Base-by-base conservation (phyloP, 2,797 vertebrate genomes). In the Tamandua tetradactyla region DNA sequence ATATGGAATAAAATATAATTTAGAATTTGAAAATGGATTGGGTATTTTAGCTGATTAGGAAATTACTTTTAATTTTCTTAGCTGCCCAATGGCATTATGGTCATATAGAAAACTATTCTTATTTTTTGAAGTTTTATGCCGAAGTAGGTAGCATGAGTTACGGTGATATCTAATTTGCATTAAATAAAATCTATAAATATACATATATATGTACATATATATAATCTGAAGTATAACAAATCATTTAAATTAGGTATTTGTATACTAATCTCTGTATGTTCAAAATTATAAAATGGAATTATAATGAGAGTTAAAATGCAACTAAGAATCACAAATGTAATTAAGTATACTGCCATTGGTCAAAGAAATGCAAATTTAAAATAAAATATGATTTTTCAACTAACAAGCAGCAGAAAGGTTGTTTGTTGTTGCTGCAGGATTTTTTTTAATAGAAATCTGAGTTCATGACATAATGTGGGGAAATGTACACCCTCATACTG, bases 341-440 rank as follows among this genome's bases (percentile, higher is more conserved):
- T 64, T 62, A 75, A 85, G 88, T n/a, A 71, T 10, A 81, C 7
- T 81, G 22, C n/a, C 81, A 32, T 42, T 76, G 72, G 52, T 71
- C 80, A 62, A 82, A 80, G 55, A 92, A 83, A 37, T 55, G 40
- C 5, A 85, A 81, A 91, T 72, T 66, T 74, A 49, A 86, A 85
- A 79, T 27, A 91, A 49, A 47, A 79, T 20, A 74, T 13, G 61
- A 23, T 84, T 71, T 86, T 88, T 75, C 84, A 74, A 87, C 27
- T 37, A 69, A 15, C 0, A 6, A 47, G 27, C 30, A n/a, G 27
- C 27, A 37, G 42, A 47, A 57, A 17, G 52, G 5, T 71, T 87
- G 72, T 47, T n/a, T 42, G 49, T 27, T 23, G 9, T 66, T 80
- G 40, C 27, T 86, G 14, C 25, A 74, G 14, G 30, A 35, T 32